Evolutionary conservation across 2,797 vertebrate genomes (phyloP), one percentile per base, ranked within the genome.

Genomic region (Anas capensis): DNA sequence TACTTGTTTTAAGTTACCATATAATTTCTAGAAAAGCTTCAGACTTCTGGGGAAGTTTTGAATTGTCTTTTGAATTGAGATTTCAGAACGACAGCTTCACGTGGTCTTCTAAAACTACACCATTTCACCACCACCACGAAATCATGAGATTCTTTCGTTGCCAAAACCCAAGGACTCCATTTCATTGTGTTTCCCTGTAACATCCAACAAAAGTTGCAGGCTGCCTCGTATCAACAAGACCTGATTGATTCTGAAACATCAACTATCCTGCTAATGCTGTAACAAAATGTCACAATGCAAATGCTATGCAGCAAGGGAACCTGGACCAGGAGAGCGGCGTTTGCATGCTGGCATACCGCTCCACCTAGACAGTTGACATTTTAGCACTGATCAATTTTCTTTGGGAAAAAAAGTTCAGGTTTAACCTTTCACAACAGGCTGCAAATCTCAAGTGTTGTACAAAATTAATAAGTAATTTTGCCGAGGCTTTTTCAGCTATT

Each of bases 251-350:
- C 96, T 94, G 96, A 97, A 98, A 97, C 96, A 95, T 85, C 82
- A 85, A 94, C 91, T 84, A 70, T 46, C 84, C 95, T 83, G 88
- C 95, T 97, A 97, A 97, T 90, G 92, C 81, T 96, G 92, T 83
- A 96, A 92, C 88, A 95, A 98, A 98, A 98, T 98, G 97, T 97
- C 97, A 98, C 94, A 91, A 97, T 97, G 97, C 96, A 98, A 98
- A 98, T 97, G 84, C 83, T 96, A 82, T 58, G 86, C 80, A 94
- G 93, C 97, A 96, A 88, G 94, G 97, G 96, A 97, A 97, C 94
- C 70, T 91, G 61, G 80, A 94, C 86, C 65, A 93, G 88, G 96
- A 96, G 92, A 92, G 80, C 44, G 31, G 76, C 26, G 94, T 97
- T 97, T 97, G 96, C 96, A 96, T 91, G 96, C 96, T 84, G n/a